phyloP scores from a whole-genome alignment of 2,888 invertebrate genomes.

The Cryptocephalus primarius region DNA sequence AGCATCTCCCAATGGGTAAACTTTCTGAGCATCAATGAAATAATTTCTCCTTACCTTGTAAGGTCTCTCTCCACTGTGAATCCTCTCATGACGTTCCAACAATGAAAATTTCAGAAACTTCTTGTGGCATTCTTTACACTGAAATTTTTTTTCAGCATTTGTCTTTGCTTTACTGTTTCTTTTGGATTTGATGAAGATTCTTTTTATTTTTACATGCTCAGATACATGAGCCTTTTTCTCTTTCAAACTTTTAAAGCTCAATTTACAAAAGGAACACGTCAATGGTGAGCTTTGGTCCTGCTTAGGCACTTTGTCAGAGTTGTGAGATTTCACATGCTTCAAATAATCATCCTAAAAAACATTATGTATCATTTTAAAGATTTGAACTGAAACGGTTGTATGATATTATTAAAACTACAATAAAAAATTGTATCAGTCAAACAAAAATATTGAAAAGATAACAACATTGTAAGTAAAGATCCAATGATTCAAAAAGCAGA shows the following conservation, averaged over 20 bases:
- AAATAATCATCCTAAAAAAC: slow-evolving; percentile 39
- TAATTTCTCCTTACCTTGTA: slow-evolving; percentile 37
- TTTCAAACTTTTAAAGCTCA: slow-evolving; percentile 38
- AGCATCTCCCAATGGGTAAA: too few relatives aligned
- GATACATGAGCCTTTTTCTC: slow-evolving; percentile 41
- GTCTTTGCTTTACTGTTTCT: neutral
- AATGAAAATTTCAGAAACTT: slow-evolving; percentile 52
- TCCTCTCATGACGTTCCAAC: slow-evolving; percentile 50
- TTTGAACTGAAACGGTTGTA: too few relatives aligned
- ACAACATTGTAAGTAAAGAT: too few relatives aligned
- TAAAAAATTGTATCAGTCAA: too few relatives aligned
- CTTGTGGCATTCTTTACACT: slow-evolving; percentile 43
- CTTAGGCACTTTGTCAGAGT: slow-evolving; percentile 5
- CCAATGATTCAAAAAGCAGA: neutral
- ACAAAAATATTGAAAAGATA: too few relatives aligned
- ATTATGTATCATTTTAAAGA: neutral
- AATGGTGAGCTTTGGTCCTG: slow-evolving; percentile 21
- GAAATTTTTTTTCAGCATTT: neutral
- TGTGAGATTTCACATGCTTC: slow-evolving; percentile 32
- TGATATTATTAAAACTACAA: too few relatives aligned
- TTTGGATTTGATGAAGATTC: slow-evolving; percentile 17
- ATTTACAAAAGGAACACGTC: slow-evolving; percentile 47
- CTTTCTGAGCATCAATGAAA: neutral
- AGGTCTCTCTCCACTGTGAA: slow-evolving; percentile 56
- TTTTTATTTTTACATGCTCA: slow-evolving; percentile 43